Evolutionary conservation across 2,113 vertebrate genomes (phyloP), one percentile per base, ranked within the genome.

Genomic region (Chroicocephalus ridibundus): DNA sequence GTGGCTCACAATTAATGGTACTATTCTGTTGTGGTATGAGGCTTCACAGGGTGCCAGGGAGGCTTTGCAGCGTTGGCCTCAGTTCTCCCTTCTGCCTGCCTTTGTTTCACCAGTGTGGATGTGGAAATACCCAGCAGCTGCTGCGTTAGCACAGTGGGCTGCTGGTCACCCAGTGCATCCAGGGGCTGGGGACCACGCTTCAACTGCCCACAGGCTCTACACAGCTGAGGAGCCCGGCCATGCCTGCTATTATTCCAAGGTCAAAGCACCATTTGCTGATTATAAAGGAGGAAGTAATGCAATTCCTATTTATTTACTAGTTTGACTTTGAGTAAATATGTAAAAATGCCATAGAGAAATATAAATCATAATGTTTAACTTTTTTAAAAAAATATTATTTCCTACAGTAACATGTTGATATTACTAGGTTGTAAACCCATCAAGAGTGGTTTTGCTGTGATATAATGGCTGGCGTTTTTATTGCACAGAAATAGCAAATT

Each of bases 281-380:
- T 85, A 32, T 79, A 65, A 69, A 86, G 55, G 13, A 78, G 14
- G 29, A 87, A 75, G 42, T 75, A 71, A 79, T 51, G 44, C 70
- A 80, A 25, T 70, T 90, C 27, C 46, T 84, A 10, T 36, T 94
- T 91, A 65, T 89, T 89, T 87, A 31, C 74, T 89, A 66, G 24
- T 17, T 94, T 93, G 36, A 74, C 52, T 71, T 82, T 20, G 11
- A 85, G 61, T 90, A 82, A 76, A 57, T 24, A 22, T 9, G 40
- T 93, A 66, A 84, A 94, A 96, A 91, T 93, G 49, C 42, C 61
- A 46, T 61, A 47, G n/a, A 96, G 31, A 40, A 90, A 55, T 91
- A 66, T 13, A 77, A 94, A 81, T 75, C 13, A 31, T 36, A 31
- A 38, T 24, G 42, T 49, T 94, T 20, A 55, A 40, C 7, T 57